Evolutionary conservation across 2,888 invertebrate genomes (phyloP).

Genomic region (Dione vanillae): DNA sequence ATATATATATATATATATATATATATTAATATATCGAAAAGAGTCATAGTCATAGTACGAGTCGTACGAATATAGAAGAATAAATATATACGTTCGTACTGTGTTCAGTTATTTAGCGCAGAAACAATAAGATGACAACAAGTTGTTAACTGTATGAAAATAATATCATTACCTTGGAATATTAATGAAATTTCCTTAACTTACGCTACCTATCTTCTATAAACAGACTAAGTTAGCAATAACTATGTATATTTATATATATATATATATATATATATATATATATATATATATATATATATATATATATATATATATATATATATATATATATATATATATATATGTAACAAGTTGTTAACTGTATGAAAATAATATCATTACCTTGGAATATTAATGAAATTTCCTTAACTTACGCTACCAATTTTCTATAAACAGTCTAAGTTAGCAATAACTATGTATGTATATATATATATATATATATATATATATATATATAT

Average conservation of each 20-base stretch:
- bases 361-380: constrained; percentile 7
- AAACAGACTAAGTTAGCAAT: background rate
- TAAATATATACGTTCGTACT: background rate
- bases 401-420: background rate
- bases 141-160: background rate
- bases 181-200: background rate
- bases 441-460: too few species aligned
- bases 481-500: too few species aligned
- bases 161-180: background rate
- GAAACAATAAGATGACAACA: background rate
- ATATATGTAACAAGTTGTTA: background rate
- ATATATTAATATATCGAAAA: too few species aligned
- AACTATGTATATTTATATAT: too few species aligned
- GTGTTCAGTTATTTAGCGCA: background rate
- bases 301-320: too few species aligned
- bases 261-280: too few species aligned
- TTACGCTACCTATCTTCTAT: background rate
- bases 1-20: too few species aligned
- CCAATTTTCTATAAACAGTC: background rate
- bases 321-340: too few species aligned
- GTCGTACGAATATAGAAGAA: background rate
- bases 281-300: too few species aligned
- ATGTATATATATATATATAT: too few species aligned
- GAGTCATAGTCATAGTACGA: too few species aligned
- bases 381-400: background rate